A percentile compares a stretch with the other conserved stretches of the same genome.
Conservation (phyloP, 2,888 invertebrate genomes). For the Drosophila peninsularis region DNA sequence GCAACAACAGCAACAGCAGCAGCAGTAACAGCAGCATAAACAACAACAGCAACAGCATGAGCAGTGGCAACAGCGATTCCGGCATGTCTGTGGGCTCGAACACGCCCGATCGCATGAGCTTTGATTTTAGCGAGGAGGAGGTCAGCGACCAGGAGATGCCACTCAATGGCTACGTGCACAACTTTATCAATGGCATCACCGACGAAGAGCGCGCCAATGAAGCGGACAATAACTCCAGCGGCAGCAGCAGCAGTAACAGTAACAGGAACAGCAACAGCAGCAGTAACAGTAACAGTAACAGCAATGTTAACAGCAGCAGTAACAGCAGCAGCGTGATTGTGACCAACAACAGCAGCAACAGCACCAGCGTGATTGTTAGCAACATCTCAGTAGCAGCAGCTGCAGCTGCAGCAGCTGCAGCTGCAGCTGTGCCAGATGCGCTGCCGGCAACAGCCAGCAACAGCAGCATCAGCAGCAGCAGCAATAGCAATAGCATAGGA, state of each 20-base stretch:
- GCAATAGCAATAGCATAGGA: conserved; percentile 9
- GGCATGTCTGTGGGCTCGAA: conserved; percentile 50
- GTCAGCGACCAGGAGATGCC: conserved; percentile 78
- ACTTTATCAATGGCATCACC: conserved; percentile 83
- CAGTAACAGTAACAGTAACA: background rate
- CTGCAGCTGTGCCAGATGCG: conserved; percentile 26
- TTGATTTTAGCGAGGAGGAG: conserved; percentile 83
- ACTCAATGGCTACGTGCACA: conserved; percentile 83
- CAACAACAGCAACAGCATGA: conserved; percentile 26
- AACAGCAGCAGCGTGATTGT: background rate
- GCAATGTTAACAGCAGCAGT: background rate
- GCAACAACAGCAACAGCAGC: conserved; percentile 49
- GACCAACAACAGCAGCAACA: background rate
- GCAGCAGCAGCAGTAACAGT: conserved; percentile 1
- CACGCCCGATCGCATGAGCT: conserved; percentile 73
- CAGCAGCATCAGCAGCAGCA: conserved; percentile 31
- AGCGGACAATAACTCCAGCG: conserved; percentile 35
- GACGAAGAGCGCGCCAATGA: conserved; percentile 78
- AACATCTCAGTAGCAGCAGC: background rate
- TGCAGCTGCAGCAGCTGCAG: conserved; percentile 10
- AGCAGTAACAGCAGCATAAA: background rate
- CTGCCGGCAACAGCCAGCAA: conserved; percentile 12
- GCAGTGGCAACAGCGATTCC: conserved; percentile 44
- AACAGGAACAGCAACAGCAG: background rate
- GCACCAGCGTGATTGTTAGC: background rate